These are phyloP conservation scores for Rhynchophorus ferrugineus DNA, from an alignment of 1,140 invertebrate genomes.

Conservation along the genomic window DNA sequence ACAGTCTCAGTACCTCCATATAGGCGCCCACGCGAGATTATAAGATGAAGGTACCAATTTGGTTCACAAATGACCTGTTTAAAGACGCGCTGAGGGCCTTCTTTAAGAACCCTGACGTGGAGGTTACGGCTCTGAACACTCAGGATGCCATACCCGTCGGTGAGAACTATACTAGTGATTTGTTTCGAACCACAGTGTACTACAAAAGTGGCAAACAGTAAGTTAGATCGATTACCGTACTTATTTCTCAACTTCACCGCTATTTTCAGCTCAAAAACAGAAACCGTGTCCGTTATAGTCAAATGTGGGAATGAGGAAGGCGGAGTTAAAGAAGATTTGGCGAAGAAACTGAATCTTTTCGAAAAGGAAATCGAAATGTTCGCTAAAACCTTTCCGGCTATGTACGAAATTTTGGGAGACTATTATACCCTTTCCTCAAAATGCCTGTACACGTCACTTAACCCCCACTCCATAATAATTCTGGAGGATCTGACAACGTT, in stretches of 20 bases:
- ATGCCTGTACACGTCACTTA: constrained; percentile 33
- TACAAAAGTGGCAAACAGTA: constrained; percentile 24
- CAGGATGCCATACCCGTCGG: constrained; percentile 30
- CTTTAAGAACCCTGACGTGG: constrained; percentile 21
- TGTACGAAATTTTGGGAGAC: constrained; percentile 29
- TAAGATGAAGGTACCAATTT: constrained; percentile 26
- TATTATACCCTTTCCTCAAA: constrained; percentile 29
- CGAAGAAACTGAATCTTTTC: constrained; percentile 30
- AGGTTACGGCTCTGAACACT: constrained; percentile 23
- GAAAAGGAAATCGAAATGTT: constrained; percentile 35
- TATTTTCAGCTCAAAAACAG: constrained; percentile 20
- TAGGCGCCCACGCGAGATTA: no score
- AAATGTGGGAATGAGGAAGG: constrained; percentile 31
- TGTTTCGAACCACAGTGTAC: constrained; percentile 28
- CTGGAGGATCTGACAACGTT: constrained; percentile 46
- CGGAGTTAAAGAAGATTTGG: constrained; percentile 29
- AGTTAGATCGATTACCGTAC: no score
- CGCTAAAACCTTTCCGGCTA: constrained; percentile 26
- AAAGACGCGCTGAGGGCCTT: constrained; percentile 24
- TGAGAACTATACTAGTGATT: constrained; percentile 34
- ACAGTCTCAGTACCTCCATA: no score
- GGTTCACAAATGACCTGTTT: constrained; percentile 30
- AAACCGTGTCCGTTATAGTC: constrained; percentile 29
- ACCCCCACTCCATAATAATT: constrained; percentile 42
- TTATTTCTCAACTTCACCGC: no score